These are phyloP conservation scores for Anabas testudineus DNA, from an alignment of 2,797 vertebrate species.

Conservation along the genomic window DNA sequence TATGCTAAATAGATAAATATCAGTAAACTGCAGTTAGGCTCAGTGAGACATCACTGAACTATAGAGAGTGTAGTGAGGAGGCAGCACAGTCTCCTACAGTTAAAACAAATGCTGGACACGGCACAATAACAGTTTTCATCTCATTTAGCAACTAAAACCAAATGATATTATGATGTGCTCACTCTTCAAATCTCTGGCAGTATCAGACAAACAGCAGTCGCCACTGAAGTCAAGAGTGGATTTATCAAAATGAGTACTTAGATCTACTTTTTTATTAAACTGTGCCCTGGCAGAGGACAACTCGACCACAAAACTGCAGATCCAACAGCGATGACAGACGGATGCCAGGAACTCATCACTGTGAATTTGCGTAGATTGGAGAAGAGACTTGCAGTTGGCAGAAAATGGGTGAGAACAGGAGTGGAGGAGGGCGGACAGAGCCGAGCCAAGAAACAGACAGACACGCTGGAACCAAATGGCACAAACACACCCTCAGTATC, in stretches of 20 bases:
- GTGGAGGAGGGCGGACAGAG: constrained; percentile 18
- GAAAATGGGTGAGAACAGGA: constrained; percentile 27
- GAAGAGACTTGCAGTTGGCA: constrained; percentile 34
- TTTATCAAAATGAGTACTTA: constrained; percentile 11
- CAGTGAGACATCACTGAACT: too few relatives aligned
- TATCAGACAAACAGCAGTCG: background rate
- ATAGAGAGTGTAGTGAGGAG: too few relatives aligned
- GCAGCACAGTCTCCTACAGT: too few relatives aligned
- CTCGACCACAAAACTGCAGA: background rate
- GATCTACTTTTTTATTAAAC: background rate
- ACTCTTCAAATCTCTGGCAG: background rate
- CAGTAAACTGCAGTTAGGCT: too few relatives aligned
- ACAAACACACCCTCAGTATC: constrained; percentile 9
- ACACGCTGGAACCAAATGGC: constrained; percentile 16
- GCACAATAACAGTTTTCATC: too few relatives aligned
- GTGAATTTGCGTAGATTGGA: constrained; percentile 42
- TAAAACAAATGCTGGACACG: too few relatives aligned
- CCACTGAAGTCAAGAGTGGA: background rate
- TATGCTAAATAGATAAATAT: too few relatives aligned
- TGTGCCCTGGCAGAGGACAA: constrained; percentile 9
- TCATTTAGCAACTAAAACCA: too few relatives aligned
- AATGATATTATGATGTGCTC: too few relatives aligned
- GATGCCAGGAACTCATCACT: constrained; percentile 42
- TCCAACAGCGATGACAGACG: constrained; percentile 31
- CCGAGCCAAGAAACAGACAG: constrained; percentile 27